phyloP scores from a whole-genome alignment of 2,113 vertebrate species.

The Setophaga coronata region DNA sequence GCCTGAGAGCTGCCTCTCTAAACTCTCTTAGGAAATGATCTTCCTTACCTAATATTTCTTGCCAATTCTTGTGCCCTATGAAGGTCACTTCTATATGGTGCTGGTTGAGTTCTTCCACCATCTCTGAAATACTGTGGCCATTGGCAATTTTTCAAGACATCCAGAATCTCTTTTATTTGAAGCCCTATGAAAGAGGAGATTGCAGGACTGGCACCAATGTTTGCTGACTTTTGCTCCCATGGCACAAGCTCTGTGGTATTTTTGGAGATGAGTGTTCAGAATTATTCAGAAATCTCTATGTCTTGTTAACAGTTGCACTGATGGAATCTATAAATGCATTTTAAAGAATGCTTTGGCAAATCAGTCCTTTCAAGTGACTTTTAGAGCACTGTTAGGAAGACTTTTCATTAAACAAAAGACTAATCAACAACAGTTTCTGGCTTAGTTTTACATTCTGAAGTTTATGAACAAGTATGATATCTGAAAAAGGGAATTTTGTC shows the following conservation, averaged over 20 bases:
- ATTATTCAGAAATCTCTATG: background rate
- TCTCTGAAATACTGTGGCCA: background rate
- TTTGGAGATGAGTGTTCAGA: background rate
- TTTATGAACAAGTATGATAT: background rate
- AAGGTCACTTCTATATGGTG: rapidly evolving
- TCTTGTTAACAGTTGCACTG: background rate
- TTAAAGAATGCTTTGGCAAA: background rate
- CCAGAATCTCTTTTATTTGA: background rate
- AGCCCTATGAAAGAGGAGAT: background rate
- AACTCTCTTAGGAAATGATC: background rate
- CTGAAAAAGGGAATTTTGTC: background rate
- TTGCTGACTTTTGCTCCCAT: background rate
- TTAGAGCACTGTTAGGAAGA: background rate
- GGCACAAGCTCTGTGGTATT: background rate
- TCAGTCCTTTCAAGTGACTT: background rate
- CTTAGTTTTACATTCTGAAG: background rate
- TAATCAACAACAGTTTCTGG: background rate
- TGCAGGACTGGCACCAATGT: background rate
- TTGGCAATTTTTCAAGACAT: background rate
- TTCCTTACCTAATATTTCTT: background rate
- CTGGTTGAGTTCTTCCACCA: background rate
- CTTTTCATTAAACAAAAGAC: background rate
- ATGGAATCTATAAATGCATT: background rate
- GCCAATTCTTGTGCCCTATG: background rate
- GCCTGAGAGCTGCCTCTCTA: background rate